phyloP scores from a whole-genome alignment of 2,888 invertebrate species.

The Parthenolecanium corni region DNA sequence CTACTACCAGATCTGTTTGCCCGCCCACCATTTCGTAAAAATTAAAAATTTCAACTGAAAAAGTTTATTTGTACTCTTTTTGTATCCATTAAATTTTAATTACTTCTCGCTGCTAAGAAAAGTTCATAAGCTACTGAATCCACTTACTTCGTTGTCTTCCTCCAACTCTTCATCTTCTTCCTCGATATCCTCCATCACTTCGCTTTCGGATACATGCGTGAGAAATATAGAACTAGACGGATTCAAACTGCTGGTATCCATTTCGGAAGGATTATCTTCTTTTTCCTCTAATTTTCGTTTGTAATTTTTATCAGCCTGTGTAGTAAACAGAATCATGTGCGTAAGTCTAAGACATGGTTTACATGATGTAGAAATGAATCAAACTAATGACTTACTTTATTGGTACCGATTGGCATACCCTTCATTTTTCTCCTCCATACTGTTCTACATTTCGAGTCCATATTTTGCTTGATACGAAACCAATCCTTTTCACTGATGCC shows the following conservation, averaged over 20 bases:
- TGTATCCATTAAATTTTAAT: background rate
- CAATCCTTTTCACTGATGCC: slow-evolving; percentile 43
- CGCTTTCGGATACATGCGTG: slow-evolving; percentile 5
- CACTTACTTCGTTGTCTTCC: slow-evolving; percentile 10
- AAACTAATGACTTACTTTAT: slow-evolving; percentile 14
- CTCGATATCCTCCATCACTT: slow-evolving; percentile 19
- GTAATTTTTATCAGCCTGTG: slow-evolving; percentile 8
- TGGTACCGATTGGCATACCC: slow-evolving; percentile 32
- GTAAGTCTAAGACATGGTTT: too few relatives aligned
- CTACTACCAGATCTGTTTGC: too few relatives aligned
- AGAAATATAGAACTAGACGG: background rate
- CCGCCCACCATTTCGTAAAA: too few relatives aligned
- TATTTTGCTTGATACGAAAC: slow-evolving; percentile 44
- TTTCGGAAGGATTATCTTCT: background rate
- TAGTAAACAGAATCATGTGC: background rate
- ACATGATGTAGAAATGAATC: background rate
- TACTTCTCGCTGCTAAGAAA: background rate
- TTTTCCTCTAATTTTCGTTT: slow-evolving; percentile 5
- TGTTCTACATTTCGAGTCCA: slow-evolving; percentile 45
- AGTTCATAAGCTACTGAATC: background rate
- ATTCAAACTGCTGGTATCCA: background rate
- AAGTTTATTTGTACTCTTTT: background rate
- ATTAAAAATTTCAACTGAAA: too few relatives aligned
- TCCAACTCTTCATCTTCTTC: slow-evolving; percentile 15
- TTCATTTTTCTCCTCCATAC: slow-evolving; percentile 38